Conservation (phyloP, 2,888 invertebrate genomes). For the Cetonia aurata region DNA sequence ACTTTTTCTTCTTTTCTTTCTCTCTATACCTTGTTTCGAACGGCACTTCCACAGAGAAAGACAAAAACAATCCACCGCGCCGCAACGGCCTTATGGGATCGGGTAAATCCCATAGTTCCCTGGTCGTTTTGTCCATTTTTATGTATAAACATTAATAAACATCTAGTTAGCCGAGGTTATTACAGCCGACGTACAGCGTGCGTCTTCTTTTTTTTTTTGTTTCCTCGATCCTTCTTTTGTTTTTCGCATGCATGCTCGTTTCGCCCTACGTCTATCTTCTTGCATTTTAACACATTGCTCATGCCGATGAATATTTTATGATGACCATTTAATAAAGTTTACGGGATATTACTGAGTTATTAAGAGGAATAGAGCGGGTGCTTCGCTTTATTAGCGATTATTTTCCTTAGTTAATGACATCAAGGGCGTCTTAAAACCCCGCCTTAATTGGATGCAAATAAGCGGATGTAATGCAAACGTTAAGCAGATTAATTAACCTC, state of each 20-base stretch:
- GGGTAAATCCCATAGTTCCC: slow-evolving; percentile 44
- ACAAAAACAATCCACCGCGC: slow-evolving; percentile 4
- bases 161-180: slow-evolving; percentile 43
- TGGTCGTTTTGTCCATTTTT: slow-evolving; percentile 46
- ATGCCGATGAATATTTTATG: slow-evolving; percentile 24
- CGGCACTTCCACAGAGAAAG: slow-evolving; percentile 1
- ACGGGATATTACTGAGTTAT: slow-evolving; percentile 22
- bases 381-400: slow-evolving; percentile 21
- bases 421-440: slow-evolving; percentile 3
- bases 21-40: background rate
- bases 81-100: slow-evolving; percentile 30
- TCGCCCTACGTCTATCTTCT: background rate
- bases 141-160: slow-evolving; percentile 44
- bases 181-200: slow-evolving; percentile 26
- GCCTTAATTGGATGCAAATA: slow-evolving; percentile 16
- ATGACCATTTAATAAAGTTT: slow-evolving; percentile 35
- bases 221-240: slow-evolving; percentile 23
- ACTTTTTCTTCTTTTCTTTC: slow-evolving; percentile 19
- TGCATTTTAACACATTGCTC: background rate
- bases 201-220: slow-evolving; percentile 18
- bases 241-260: slow-evolving; percentile 10
- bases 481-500: too few relatives aligned
- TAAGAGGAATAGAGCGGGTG: background rate
- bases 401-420: slow-evolving; percentile 16
- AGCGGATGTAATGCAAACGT: background rate